phyloP scores from a whole-genome alignment of 2,888 invertebrate species.

The Anarsia innoxiella region DNA sequence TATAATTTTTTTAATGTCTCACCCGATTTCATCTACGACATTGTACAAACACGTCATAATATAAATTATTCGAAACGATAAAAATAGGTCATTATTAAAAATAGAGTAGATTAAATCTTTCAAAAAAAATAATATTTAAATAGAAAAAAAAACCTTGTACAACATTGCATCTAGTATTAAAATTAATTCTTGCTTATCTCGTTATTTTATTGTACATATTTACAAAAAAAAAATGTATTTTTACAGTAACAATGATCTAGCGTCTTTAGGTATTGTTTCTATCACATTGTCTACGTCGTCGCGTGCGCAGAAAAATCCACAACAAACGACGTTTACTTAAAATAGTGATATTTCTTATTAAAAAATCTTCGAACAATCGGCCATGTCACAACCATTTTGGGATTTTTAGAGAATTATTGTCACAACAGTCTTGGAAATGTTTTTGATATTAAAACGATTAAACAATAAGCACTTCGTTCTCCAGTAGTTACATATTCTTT shows the following conservation, averaged over 20 bases:
- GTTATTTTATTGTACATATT: slow-evolving; percentile 72
- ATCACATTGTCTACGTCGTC: slow-evolving; percentile 61
- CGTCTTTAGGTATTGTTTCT: slow-evolving; percentile 72
- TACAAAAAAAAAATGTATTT: slow-evolving; percentile 66
- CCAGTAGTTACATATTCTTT: no score
- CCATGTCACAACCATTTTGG: slow-evolving; percentile 49
- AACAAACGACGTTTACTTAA: neutral
- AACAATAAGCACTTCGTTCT: no score
- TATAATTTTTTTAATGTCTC: slow-evolving; percentile 70
- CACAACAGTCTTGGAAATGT: no score
- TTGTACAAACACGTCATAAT: slow-evolving; percentile 71
- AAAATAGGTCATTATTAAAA: slow-evolving; percentile 70
- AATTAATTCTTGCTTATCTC: slow-evolving; percentile 61
- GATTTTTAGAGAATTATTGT: slow-evolving; percentile 32
- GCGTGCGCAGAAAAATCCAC: no score
- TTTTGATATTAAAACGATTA: no score
- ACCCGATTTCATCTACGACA: slow-evolving; percentile 62
- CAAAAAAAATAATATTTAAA: no score
- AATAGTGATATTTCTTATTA: slow-evolving; percentile 1
- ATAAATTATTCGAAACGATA: slow-evolving; percentile 74
- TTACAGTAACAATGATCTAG: slow-evolving; percentile 74
- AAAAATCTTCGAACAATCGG: slow-evolving; percentile 22
- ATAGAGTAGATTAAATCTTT: slow-evolving; percentile 73
- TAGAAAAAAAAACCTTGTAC: slow-evolving; percentile 71
- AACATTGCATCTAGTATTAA: slow-evolving; percentile 72